Evolutionary conservation across 2,888 invertebrate genomes (phyloP).

Genomic region (Carabus problematicus): DNA sequence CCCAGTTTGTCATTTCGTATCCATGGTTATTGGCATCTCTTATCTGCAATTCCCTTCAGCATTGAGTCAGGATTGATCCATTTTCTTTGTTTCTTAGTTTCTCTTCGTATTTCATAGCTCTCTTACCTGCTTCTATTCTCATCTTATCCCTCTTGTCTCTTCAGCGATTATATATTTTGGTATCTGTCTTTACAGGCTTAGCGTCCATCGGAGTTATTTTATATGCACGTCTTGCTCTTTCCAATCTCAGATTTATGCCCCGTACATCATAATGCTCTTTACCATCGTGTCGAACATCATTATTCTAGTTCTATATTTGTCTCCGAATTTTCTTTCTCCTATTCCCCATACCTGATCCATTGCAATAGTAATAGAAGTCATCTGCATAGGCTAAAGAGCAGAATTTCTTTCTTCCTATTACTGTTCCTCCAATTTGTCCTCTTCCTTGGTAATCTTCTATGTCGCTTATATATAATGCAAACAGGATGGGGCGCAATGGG

Average conservation of each 20-base stretch:
- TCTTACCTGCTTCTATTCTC: conserved; percentile 2
- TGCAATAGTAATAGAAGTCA: conserved; percentile 35
- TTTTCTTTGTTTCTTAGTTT: no score
- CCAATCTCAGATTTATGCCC: conserved; percentile 26
- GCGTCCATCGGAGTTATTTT: conserved; percentile 35
- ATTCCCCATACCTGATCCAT: conserved; percentile 28
- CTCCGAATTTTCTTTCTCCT: conserved; percentile 27
- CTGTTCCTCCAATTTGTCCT: no score
- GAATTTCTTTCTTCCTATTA: conserved; percentile 41
- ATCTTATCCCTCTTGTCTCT: conserved; percentile 31
- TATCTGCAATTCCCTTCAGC: no score
- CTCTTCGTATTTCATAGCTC: no score
- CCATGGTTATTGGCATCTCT: no score
- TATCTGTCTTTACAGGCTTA: conserved; percentile 6
- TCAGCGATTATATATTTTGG: conserved; percentile 26
- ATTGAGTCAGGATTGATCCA: no score
- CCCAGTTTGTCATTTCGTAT: no score
- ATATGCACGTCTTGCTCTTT: no score
- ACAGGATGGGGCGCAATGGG: no score
- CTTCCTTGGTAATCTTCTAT: no score
- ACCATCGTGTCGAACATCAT: conserved; percentile 22
- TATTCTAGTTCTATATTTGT: conserved; percentile 11
- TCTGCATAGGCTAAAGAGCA: conserved; percentile 43
- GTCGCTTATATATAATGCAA: no score
- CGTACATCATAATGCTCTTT: conserved; percentile 25